These are phyloP conservation scores for Bembecia ichneumoniformis DNA, from an alignment of 2,888 invertebrate species.

Conservation along the genomic window DNA sequence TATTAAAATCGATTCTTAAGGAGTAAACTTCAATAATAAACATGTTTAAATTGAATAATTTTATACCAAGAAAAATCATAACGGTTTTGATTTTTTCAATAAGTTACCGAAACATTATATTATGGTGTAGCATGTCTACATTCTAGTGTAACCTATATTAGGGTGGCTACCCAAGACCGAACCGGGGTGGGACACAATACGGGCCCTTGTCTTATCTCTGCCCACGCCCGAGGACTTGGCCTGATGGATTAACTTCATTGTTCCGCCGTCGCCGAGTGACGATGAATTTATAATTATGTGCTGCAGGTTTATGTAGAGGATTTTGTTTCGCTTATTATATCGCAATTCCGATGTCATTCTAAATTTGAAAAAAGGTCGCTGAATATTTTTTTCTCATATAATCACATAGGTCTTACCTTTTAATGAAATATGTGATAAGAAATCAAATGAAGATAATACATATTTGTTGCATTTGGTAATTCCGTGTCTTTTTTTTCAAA, in stretches of 20 bases:
- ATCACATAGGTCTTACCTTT: too few relatives aligned
- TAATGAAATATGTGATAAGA: too few relatives aligned
- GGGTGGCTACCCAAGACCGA: constrained; percentile 53
- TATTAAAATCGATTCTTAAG: too few relatives aligned
- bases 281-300: constrained; percentile 67
- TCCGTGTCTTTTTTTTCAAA: too few relatives aligned
- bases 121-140: constrained; percentile 7
- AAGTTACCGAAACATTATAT: not conserved
- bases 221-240: constrained; percentile 62
- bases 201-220: constrained; percentile 68
- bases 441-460: too few relatives aligned
- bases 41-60: too few relatives aligned
- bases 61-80: too few relatives aligned
- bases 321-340: not conserved
- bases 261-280: constrained; percentile 62
- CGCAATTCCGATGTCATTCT: not conserved
- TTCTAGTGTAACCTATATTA: constrained; percentile 19
- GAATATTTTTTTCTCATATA: too few relatives aligned
- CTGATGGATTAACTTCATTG: constrained; percentile 73
- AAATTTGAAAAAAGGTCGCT: too few relatives aligned
- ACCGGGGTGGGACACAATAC: constrained; percentile 43
- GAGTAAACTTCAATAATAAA: too few relatives aligned
- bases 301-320: constrained; percentile 28
- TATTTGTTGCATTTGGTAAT: too few relatives aligned
- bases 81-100: too few relatives aligned